Conservation (phyloP, 2,797 vertebrate genomes). For the Anolis apletophallus region DNA sequence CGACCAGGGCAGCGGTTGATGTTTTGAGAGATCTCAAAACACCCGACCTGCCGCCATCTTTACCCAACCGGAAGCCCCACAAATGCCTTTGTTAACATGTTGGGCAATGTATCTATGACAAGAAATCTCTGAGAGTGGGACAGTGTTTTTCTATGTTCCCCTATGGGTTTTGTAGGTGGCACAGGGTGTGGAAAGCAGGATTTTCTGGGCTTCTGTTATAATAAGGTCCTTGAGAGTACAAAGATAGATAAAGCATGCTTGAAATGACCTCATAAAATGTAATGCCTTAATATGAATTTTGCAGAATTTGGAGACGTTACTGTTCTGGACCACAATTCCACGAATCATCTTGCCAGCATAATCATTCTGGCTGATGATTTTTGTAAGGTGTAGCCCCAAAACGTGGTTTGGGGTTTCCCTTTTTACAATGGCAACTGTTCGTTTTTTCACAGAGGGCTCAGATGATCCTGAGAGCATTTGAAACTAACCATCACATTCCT, state of each 20-base stretch:
- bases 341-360: too few species aligned
- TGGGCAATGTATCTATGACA: not conserved
- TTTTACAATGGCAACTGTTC: not conserved
- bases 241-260: not conserved
- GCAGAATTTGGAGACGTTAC: not conserved
- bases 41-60: too few species aligned
- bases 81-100: not conserved
- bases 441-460: not conserved
- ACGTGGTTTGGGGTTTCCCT: not conserved
- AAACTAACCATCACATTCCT: too few species aligned
- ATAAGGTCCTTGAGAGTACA: not conserved
- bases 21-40: too few species aligned
- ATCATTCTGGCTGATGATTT: too few species aligned
- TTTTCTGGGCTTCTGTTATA: not conserved
- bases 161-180: not conserved
- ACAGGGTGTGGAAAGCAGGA: not conserved
- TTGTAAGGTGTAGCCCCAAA: not conserved
- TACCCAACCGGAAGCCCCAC: too few species aligned
- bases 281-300: not conserved
- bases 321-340: too few species aligned
- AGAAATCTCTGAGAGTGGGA: too few species aligned
- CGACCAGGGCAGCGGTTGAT: too few species aligned
- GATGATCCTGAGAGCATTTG: too few species aligned
- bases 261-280: not conserved
- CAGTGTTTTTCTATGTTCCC: not conserved